Percentiles rank a stretch among this genome's conserved stretches.
phyloP scores from a whole-genome alignment of 2,113 vertebrate species.

The Procavia capensis region DNA sequence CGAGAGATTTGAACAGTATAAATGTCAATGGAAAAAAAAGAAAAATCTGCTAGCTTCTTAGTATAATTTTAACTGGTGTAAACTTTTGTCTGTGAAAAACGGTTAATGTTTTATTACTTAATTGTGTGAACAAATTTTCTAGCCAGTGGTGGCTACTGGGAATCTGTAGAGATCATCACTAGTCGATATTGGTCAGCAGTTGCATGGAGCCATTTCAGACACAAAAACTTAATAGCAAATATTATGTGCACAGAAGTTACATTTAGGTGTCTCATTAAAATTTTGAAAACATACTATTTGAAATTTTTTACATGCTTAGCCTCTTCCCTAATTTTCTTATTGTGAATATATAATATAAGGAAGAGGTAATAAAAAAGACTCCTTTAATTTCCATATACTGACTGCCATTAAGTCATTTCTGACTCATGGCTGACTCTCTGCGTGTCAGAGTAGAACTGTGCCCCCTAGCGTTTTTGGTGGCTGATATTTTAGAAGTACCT shows the following conservation, averaged over 20 bases:
- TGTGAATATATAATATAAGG: constrained; percentile 60
- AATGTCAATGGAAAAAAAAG: constrained; percentile 61
- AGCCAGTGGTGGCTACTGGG: constrained; percentile 29
- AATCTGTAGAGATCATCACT: constrained; percentile 53
- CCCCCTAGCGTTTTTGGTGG: neutral
- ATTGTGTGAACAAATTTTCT: constrained; percentile 62
- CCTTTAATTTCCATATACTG: neutral
- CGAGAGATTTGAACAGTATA: constrained; percentile 37
- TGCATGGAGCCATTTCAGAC: neutral
- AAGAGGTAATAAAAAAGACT: constrained; percentile 58
- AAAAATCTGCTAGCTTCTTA: constrained; percentile 39
- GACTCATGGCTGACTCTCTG: neutral
- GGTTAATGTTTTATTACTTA: constrained; percentile 68
- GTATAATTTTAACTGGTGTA: constrained; percentile 56
- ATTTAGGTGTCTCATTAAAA: constrained; percentile 54
- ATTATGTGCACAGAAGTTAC: constrained; percentile 11
- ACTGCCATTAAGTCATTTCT: neutral
- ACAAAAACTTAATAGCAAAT: constrained; percentile 34
- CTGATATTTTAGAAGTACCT: neutral
- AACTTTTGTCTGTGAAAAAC: constrained; percentile 58
- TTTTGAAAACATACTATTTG: constrained; percentile 62
- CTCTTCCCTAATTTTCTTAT: constrained; percentile 64
- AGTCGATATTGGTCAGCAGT: constrained; percentile 62
- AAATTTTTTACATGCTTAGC: constrained; percentile 52
- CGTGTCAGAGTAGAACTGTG: neutral